phyloP scores from a whole-genome alignment of 1,140 invertebrate species.

The Drosophila rhopaloa region DNA sequence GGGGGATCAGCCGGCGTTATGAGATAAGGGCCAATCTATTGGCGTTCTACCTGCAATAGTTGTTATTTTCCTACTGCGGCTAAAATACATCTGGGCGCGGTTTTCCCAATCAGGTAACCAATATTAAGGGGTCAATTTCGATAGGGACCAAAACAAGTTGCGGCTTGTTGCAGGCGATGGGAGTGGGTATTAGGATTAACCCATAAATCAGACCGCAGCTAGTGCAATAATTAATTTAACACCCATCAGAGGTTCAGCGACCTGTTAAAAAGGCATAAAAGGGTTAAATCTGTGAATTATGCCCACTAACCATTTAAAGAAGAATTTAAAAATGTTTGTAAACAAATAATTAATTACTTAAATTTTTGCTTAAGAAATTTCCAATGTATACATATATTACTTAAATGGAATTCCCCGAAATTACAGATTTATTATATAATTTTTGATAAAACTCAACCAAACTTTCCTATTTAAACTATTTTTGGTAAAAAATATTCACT shows the following conservation, averaged over 20 bases:
- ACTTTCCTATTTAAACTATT: too few species aligned
- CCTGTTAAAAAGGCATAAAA: background rate
- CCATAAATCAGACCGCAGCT: background rate
- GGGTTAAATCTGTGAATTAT: background rate
- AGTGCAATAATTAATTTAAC: slow-evolving; percentile 27
- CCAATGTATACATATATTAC: too few species aligned
- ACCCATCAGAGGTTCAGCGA: background rate
- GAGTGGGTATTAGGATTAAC: background rate
- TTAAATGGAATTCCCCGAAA: too few species aligned
- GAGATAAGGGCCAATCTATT: slow-evolving; percentile 10
- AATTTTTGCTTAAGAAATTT: too few species aligned
- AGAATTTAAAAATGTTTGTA: too few species aligned
- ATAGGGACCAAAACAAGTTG: slow-evolving; percentile 24
- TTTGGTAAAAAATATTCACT: too few species aligned
- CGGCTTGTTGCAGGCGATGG: slow-evolving; percentile 21
- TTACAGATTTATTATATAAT: too few species aligned
- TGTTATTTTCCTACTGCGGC: background rate
- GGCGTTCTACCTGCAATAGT: slow-evolving; percentile 4
- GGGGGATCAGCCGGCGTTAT: background rate
- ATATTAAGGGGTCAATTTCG: background rate
- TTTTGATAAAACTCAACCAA: too few species aligned
- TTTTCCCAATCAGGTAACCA: slow-evolving; percentile 32
- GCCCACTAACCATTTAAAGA: background rate
- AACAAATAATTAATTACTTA: too few species aligned
- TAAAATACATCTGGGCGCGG: background rate